phyloP scores from a whole-genome alignment of 1,140 invertebrate species.

The Drosophila nigrodunni region DNA sequence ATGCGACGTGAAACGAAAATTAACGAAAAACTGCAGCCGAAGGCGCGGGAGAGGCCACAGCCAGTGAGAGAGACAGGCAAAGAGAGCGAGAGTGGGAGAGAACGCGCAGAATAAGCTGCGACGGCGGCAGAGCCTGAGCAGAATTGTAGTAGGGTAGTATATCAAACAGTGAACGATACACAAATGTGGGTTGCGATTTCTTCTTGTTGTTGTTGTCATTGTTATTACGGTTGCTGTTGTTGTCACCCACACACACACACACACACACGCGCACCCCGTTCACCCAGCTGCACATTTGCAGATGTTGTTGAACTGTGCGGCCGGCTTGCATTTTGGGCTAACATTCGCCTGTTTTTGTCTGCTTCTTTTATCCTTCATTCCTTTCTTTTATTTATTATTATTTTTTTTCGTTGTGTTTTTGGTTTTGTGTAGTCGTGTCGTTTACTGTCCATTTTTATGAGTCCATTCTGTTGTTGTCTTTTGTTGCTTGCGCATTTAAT shows the following conservation, averaged over 20 bases:
- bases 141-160: conserved; percentile 76
- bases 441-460: conserved; percentile 60
- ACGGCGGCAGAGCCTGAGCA: conserved; percentile 23
- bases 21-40: conserved; percentile 64
- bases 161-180: conserved; percentile 67
- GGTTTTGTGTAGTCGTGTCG: conserved; percentile 31
- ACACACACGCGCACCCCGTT: conserved; percentile 18
- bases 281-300: conserved; percentile 53
- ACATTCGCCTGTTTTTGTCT: conserved; percentile 46
- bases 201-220: conserved; percentile 21
- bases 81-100: conserved; percentile 17
- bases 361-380: conserved; percentile 5
- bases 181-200: conserved; percentile 72
- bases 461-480: conserved; percentile 61
- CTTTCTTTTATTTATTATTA: conserved; percentile 33
- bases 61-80: conserved; percentile 7
- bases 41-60: conserved; percentile 38
- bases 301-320: conserved; percentile 79
- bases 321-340: conserved; percentile 69
- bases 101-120: conserved; percentile 8
- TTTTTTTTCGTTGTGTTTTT: conserved; percentile 18
- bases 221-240: conserved; percentile 24
- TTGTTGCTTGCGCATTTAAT: conserved; percentile 79
- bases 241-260: conserved; percentile 37
- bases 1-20: conserved; percentile 70